phyloP scores from a whole-genome alignment of 1,140 invertebrate genomes.

The Battus philenor region DNA sequence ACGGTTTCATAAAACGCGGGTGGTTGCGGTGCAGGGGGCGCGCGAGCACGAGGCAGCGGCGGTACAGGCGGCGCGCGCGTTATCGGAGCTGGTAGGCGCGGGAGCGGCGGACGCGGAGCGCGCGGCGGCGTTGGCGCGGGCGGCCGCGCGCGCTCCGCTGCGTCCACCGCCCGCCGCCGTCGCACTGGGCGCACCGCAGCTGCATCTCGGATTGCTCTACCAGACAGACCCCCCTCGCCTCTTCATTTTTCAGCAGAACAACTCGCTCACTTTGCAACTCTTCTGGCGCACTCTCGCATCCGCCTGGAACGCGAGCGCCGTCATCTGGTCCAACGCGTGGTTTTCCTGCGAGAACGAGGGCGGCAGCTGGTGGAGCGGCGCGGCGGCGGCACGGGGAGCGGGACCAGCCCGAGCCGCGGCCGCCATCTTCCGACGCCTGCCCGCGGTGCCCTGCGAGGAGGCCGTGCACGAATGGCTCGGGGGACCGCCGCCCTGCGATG shows the following conservation, averaged over 20 bases:
- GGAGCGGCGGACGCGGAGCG: constrained; percentile 47
- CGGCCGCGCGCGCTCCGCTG: constrained; percentile 49
- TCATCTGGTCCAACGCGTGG: constrained; percentile 64
- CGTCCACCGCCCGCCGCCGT: constrained; percentile 56
- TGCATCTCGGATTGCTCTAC: constrained; percentile 65
- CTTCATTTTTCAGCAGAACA: constrained; percentile 64
- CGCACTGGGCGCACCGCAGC: constrained; percentile 63
- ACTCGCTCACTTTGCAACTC: constrained; percentile 51
- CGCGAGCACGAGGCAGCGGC: constrained; percentile 58
- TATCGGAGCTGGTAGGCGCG: constrained; percentile 58
- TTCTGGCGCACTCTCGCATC: constrained; percentile 66
- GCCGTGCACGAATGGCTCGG: constrained; percentile 54
- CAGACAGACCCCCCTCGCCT: constrained; percentile 49
- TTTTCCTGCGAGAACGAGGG: constrained; percentile 48
- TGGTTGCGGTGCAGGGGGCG: constrained; percentile 42
- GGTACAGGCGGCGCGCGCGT: constrained; percentile 51
- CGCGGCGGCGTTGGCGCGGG: constrained; percentile 54
- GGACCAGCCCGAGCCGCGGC: constrained; percentile 48
- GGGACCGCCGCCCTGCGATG: constrained; percentile 48
- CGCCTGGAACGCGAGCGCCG: constrained; percentile 57
- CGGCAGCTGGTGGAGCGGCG: constrained; percentile 57
- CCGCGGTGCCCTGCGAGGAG: constrained; percentile 50
- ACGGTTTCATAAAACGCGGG: too few relatives aligned
- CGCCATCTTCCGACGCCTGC: constrained; percentile 46
- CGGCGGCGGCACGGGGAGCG: constrained; percentile 47